Evolutionary conservation across 2,113 vertebrate species (phyloP).

Genomic region (Coregonus clupeaformis): DNA sequence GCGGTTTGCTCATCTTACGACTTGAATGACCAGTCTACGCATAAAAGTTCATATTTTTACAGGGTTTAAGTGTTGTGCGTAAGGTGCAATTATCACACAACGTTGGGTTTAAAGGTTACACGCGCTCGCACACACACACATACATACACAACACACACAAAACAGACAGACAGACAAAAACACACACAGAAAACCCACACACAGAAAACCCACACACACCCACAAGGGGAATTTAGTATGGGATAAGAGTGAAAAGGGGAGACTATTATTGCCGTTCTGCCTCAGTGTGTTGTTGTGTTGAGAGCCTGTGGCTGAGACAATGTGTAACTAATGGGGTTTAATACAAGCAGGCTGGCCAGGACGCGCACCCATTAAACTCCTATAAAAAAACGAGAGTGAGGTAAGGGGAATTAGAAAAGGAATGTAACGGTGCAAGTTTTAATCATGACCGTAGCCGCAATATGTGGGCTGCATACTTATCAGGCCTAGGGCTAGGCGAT

Average conservation of each 20-base stretch:
- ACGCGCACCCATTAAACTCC: constrained; percentile 8
- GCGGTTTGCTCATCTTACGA: constrained; percentile 9
- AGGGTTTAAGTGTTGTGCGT: not conserved
- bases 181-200: too few species aligned
- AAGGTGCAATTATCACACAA: not conserved
- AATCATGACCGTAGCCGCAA: not conserved
- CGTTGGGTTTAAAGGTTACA: not conserved
- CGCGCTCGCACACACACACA: too few species aligned
- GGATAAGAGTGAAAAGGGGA: too few species aligned
- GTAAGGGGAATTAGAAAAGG: not conserved
- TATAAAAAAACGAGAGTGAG: not conserved
- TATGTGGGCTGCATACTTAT: not conserved
- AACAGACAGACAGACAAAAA: too few species aligned
- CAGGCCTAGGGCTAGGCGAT: not conserved
- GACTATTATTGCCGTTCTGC: too few species aligned
- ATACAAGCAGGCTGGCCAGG: constrained; percentile 12
- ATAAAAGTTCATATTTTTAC: not conserved
- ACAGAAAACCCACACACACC: not conserved
- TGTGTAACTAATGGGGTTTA: constrained; percentile 20
- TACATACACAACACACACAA: too few species aligned
- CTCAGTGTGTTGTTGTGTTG: too few species aligned
- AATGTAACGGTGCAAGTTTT: not conserved
- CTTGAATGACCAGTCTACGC: constrained; percentile 15
- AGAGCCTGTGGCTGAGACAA: not conserved
- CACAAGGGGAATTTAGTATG: too few species aligned